Base-by-base conservation (phyloP, 2,113 vertebrate genomes). In the Numida meleagris region DNA sequence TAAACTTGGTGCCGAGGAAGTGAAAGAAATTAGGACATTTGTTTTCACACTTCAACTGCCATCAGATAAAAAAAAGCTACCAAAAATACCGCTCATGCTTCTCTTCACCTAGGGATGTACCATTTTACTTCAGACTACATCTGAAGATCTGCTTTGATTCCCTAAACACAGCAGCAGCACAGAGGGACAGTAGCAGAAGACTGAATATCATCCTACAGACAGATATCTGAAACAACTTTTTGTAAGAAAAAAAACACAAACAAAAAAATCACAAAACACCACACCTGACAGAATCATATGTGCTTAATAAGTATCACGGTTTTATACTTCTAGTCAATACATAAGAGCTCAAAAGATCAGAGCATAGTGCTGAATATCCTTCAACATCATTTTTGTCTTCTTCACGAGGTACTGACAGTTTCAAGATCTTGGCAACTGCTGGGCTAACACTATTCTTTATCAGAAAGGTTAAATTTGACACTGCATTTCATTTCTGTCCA, bases 1-100 rank as follows among this genome's bases (percentile, higher is more conserved):
- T 81, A 93, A 95, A 94, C 92, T 91, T 85, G 88, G 66, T 95
- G 65, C 75, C 48, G 67, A 93, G 80, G 90, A 96, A 96, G 36
- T 21, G 62, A 95, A 93, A 92, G 84, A 95, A 96, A 96, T 94
- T 94, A 96, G 94, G 88, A 95, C 93, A 95, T 94, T 91, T 96
- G 94, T 95, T 94, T 95, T 96, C 88, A 77, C 55, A 96, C 46
- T 95, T 83, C 76, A 84, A 89, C 70, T 78, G 50, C 0, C 34
- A 96, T 62, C 53, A 91, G 86, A 94, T 71, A 58, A 88, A 95
- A 38, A 95, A 92, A 90, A 53, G 33, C 72, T 86, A 93, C 48
- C 82, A 72, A 89, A 96, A 93, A 86, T 79, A 58, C 71, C 90
- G 76, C 89, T 92, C 82, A 70, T 50, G 88, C 74, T 89, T 93